phyloP scores from a whole-genome alignment of 2,888 invertebrate genomes.

The Drosophila koepferae region DNA sequence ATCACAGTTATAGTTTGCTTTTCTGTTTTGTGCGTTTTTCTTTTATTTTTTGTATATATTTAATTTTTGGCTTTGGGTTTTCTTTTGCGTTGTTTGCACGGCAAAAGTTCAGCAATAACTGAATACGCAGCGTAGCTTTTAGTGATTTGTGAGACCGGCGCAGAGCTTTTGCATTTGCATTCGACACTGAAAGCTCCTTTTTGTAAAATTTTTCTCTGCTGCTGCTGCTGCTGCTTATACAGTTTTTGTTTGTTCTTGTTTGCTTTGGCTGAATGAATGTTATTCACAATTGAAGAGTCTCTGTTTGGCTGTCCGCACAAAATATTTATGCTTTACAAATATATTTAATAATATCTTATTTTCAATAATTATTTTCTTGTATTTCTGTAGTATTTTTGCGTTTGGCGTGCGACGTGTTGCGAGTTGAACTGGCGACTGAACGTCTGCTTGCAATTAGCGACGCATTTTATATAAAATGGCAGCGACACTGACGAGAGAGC shows the following conservation, averaged over 20 bases:
- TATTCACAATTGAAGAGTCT: slow-evolving; percentile 64
- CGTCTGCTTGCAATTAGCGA: slow-evolving; percentile 87
- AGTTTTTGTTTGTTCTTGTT: slow-evolving; percentile 19
- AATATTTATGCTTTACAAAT: slow-evolving; percentile 33
- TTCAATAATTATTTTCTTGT: slow-evolving; percentile 13
- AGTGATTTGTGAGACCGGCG: slow-evolving; percentile 76
- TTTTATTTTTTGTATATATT: background rate
- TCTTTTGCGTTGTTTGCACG: slow-evolving; percentile 60
- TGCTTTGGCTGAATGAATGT: slow-evolving; percentile 54
- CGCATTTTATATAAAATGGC: slow-evolving; percentile 82
- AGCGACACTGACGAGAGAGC: slow-evolving; percentile 27
- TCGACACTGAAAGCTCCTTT: slow-evolving; percentile 44
- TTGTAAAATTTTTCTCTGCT: slow-evolving; percentile 12
- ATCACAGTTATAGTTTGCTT: slow-evolving; percentile 28
- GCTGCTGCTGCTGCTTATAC: slow-evolving; percentile 28
- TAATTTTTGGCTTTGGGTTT: slow-evolving; percentile 17
- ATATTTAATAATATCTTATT: slow-evolving; percentile 28
- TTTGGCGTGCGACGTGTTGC: slow-evolving; percentile 55
- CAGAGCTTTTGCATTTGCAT: slow-evolving; percentile 71
- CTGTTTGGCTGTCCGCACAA: slow-evolving; percentile 51
- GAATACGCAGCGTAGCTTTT: slow-evolving; percentile 69
- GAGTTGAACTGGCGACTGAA: slow-evolving; percentile 87
- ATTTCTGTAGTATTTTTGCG: slow-evolving; percentile 19
- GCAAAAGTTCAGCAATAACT: slow-evolving; percentile 83
- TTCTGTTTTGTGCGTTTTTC: slow-evolving; percentile 33